Base-by-base conservation (phyloP, 2,797 vertebrate species). In the Urophycis tenuis region DNA sequence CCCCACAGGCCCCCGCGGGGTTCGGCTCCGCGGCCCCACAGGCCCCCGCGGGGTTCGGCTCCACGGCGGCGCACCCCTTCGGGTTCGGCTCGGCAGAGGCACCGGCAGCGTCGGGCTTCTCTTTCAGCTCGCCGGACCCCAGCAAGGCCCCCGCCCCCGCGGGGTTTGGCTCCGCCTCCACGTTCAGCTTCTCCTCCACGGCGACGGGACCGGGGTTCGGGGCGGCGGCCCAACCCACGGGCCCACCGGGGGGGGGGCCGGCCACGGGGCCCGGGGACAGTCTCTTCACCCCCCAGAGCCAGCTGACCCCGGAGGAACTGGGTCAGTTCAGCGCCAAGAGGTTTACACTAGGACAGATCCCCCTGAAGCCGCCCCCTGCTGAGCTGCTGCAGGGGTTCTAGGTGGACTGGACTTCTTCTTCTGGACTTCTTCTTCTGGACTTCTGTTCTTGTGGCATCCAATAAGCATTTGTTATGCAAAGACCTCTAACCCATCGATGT, bases 301-400 rank as follows among this genome's bases (percentile, higher is more conserved):
- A 95, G 10, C 90, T 98, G 31, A 93, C 92, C 9, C 76, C 87
- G 22, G 95, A 96, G 67, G 96, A 98, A 82, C 80, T 96, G 69
- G 88, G 89, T 64, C 94, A 98, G 73, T 99, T 97, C 81, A 90
- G 91, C 76, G 93, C 92, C 0, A 95, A 93, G 78, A 93, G 88
- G 82, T 99, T 98, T 89, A 95, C 91, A 0, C 78, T 97, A 22
- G 95, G 95, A 53, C 95, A 93, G 88, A 94, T 97, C 83, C 97
- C 96, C 49, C 82, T 96, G 64, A 94, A 91, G 78, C 94, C 95
- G 0, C 94, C 95, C 2, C 95, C 95, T 5, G 75, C 87, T 22
- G 89, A 95, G 76, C 90, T 98, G 87, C 81, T 96, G 80, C 74
- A 82, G 49, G 70, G 94, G 71, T 93, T 60, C 11, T 60, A 60